Evolutionary conservation across 2,888 invertebrate genomes (phyloP), one percentile per base, ranked within the genome.

Genomic region (Acronicta psi): DNA sequence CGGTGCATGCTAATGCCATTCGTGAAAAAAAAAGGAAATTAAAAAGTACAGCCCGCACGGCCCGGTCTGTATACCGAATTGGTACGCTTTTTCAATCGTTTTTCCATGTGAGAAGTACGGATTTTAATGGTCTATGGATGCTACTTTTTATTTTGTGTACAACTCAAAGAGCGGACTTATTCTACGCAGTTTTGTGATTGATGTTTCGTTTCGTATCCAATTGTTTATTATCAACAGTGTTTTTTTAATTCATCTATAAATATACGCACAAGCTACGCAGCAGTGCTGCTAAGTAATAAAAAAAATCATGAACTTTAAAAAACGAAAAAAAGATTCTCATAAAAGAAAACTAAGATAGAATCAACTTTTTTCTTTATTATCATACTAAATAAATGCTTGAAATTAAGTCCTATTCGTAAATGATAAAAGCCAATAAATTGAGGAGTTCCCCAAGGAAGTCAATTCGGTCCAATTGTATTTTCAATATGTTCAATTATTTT

Each of bases 1-100:
- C 80, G 79, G 82, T 84, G 90, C 90, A 92, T 93, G 91, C 89
- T 92, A 91, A 93, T 92, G 75, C 68, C 57, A 60, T 45, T 54
- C 68, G 49, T 37, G 42, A 79, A 79, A 85, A 80, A n/a, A 75
- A 82, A 80, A 66, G 73, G 83, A 83, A 79, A 75, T 73, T 76
- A 84, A 84, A 77, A 79, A 75, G 64, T 74, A 74, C 70, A 62
- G 79, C 77, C 75, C 77, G 75, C 73, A 64, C 79, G 66, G 69
- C 71, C 64, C 81, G 82, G 82, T 79, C 85, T 80, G 79, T 80
- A 80, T 87, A 87, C 82, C 79, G 81, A 81, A 84, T 86, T 85
- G 74, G 71, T 63, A 70, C 57, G 60, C 59, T 68, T 77, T 81
- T 79, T 80, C 79, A 64, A 77, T 73, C 72, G 54, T 69, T 77